These are phyloP conservation scores for Lutjanus erythropterus DNA, from an alignment of 2,113 vertebrate genomes.

Conservation along the genomic window DNA sequence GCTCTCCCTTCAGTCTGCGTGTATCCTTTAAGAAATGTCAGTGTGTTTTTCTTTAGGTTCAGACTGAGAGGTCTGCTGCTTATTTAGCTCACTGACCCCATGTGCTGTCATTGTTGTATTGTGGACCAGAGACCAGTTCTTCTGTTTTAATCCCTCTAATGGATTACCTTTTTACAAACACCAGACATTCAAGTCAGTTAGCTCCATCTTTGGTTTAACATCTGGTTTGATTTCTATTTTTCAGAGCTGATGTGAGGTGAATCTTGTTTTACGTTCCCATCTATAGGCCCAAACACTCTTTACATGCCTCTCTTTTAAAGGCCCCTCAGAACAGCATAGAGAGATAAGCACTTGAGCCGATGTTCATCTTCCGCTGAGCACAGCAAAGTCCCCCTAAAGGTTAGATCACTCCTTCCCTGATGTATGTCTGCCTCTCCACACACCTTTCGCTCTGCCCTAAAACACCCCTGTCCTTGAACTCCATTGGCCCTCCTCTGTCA, in stretches of 20 bases:
- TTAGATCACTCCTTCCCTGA: conserved; percentile 71
- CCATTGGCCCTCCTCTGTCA: conserved; percentile 82
- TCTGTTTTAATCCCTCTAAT: conserved; percentile 6
- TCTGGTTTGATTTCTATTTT: background rate
- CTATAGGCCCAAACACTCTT: background rate
- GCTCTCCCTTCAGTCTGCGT: conserved; percentile 63
- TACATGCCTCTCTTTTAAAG: conserved; percentile 51
- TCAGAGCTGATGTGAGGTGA: conserved; percentile 1
- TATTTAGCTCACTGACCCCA: background rate
- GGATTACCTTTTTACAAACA: background rate
- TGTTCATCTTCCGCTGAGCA: conserved; percentile 87
- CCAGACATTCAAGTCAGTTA: background rate
- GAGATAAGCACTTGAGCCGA: conserved; percentile 85
- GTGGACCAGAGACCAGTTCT: background rate
- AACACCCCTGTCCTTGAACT: conserved; percentile 88
- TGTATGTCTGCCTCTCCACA: conserved; percentile 69
- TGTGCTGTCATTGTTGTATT: background rate
- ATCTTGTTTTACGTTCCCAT: background rate
- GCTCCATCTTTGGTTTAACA: no score
- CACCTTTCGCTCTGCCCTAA: conserved; percentile 68
- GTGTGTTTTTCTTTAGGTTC: conserved; percentile 13
- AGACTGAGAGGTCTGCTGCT: background rate
- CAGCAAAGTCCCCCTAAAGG: conserved; percentile 84
- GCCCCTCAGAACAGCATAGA: conserved; percentile 50
- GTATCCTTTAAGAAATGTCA: conserved; percentile 19